Conservation (phyloP, 2,797 vertebrate species). For the Florisuga fusca region DNA sequence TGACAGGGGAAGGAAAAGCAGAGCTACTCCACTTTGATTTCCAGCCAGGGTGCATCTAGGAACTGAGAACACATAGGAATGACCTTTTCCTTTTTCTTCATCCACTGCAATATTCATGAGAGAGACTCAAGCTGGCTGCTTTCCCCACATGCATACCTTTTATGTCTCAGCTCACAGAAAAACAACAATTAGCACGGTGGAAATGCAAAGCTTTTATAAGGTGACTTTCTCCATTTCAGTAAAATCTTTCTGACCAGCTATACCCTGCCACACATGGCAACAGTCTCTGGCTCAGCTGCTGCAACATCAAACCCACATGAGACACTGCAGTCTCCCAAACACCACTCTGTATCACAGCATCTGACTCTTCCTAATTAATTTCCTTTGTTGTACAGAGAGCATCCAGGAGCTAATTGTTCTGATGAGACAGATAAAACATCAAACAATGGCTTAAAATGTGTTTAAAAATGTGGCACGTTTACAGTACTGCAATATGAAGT, state of each 20-base stretch:
- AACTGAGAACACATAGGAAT: background rate
- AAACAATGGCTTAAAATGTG: background rate
- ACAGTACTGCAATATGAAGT: background rate
- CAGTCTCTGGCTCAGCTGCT: background rate
- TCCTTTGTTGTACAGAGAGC: conserved; percentile 41
- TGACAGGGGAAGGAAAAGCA: background rate
- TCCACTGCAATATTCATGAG: background rate
- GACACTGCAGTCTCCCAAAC: conserved; percentile 13
- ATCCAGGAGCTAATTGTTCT: conserved; percentile 67
- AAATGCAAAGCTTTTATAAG: background rate
- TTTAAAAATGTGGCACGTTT: background rate
- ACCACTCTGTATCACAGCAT: background rate
- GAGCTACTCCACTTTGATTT: conserved; percentile 6
- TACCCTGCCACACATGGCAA: background rate
- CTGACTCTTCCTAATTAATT: conserved; percentile 71
- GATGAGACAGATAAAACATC: conserved; percentile 64
- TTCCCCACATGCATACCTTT: accelerated
- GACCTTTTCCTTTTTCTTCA: background rate
- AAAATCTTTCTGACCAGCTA: background rate
- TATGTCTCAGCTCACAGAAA: background rate
- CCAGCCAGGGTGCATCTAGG: background rate
- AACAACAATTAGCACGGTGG: background rate
- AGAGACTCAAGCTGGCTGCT: background rate
- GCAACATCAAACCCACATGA: background rate
- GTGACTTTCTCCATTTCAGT: background rate